A percentile compares a stretch with the other conserved stretches of the same genome.
Conservation (phyloP, 2,888 invertebrate species). For the Hartigia nigra region DNA sequence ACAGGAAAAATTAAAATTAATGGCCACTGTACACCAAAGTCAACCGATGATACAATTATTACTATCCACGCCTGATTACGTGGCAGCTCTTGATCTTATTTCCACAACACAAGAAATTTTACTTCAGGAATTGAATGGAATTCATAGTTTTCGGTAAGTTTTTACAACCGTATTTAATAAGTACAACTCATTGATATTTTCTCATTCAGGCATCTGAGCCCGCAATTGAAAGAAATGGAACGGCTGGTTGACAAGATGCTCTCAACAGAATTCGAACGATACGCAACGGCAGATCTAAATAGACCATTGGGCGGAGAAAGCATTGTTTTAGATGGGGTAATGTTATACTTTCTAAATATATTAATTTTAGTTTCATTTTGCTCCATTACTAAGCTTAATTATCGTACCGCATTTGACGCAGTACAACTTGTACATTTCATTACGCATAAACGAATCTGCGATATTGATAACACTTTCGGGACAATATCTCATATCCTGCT, state of each 20-base stretch:
- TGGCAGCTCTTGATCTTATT: conserved; percentile 96
- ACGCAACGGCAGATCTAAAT: conserved; percentile 91
- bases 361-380: background rate
- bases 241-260: conserved; percentile 97
- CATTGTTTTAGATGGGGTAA: conserved; percentile 74
- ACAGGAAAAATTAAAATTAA: conserved; percentile 84
- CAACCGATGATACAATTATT: conserved; percentile 97
- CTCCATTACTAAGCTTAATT: background rate
- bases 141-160: conserved; percentile 85
- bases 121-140: conserved; percentile 87
- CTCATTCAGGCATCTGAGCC: conserved; percentile 84
- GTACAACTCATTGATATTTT: conserved; percentile 14
- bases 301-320: conserved; percentile 75
- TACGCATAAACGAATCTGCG: background rate
- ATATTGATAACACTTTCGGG: background rate
- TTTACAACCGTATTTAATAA: background rate
- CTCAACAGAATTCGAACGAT: conserved; percentile 92
- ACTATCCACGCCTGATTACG: conserved; percentile 95
- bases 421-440: background rate
- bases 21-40: conserved; percentile 96
- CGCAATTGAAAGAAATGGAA: conserved; percentile 95
- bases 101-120: conserved; percentile 96
- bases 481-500: background rate
- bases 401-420: background rate
- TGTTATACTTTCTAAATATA: background rate